Percentiles rank a stretch among this genome's conserved stretches.
These are phyloP conservation scores for Flexamia atlantica DNA, from an alignment of 2,888 invertebrate species.

Conservation along the genomic window DNA sequence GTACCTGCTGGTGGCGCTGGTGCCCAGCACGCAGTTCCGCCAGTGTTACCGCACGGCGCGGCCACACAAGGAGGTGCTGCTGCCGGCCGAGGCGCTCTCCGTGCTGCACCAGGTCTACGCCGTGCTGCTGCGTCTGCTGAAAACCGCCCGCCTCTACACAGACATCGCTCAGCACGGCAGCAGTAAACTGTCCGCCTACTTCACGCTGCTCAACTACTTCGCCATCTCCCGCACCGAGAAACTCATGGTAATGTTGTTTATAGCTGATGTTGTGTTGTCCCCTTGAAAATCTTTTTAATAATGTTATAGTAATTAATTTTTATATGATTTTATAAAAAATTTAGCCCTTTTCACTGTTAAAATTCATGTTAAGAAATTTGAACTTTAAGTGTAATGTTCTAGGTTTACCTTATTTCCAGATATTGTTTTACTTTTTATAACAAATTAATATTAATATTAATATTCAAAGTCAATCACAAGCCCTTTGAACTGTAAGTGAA, in stretches of 20 bases:
- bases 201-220: slow-evolving; percentile 94
- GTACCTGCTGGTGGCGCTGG: slow-evolving; percentile 91
- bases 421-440: no score
- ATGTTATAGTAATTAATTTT: no score
- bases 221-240: slow-evolving; percentile 94
- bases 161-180: slow-evolving; percentile 93
- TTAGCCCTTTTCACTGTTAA: no score
- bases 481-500: no score
- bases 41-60: slow-evolving; percentile 86
- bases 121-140: slow-evolving; percentile 85
- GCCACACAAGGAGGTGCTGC: slow-evolving; percentile 74
- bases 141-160: slow-evolving; percentile 91
- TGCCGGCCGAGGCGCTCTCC: slow-evolving; percentile 79
- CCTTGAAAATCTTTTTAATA: no score
- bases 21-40: slow-evolving; percentile 94
- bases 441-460: no score
- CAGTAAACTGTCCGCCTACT: slow-evolving; percentile 94
- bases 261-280: no score
- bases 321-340: no score
- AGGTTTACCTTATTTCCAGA: no score
- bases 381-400: no score
- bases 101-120: slow-evolving; percentile 83
- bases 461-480: no score
- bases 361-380: no score
- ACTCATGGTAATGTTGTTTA: slow-evolving; percentile 91